phyloP scores from a whole-genome alignment of 2,113 vertebrate genomes.

The Galbula dea region DNA sequence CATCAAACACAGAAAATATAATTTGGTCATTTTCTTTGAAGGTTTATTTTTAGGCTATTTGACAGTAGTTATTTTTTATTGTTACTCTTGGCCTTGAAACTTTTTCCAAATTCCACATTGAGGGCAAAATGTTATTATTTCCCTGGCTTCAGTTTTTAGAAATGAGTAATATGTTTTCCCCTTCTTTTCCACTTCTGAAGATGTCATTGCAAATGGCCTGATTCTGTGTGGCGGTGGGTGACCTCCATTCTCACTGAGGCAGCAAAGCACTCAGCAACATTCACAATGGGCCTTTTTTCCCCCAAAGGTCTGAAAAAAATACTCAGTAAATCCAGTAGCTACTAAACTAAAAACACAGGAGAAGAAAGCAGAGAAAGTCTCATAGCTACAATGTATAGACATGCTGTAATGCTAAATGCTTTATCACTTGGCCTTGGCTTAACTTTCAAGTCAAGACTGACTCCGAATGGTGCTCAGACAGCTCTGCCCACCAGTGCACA shows the following conservation, averaged over 20 bases:
- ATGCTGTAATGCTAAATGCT: not conserved
- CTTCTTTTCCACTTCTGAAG: not conserved
- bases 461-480: constrained; percentile 13
- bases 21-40: not conserved
- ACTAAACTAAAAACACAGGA: not conserved
- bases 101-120: not conserved
- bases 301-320: not conserved
- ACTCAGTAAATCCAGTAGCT: not conserved
- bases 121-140: not conserved
- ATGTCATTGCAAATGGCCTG: not conserved
- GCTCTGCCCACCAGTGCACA: not conserved
- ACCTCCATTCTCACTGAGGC: not conserved
- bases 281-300: not conserved
- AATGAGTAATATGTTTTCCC: not conserved
- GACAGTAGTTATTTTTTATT: not conserved
- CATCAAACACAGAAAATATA: not conserved
- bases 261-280: not conserved
- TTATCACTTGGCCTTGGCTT: not conserved
- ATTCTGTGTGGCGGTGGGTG: not conserved
- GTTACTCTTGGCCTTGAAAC: not conserved
- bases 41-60: not conserved
- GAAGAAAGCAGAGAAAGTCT: not conserved
- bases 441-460: constrained; percentile 22
- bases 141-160: not conserved
- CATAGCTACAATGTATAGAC: not conserved